Base-by-base conservation (phyloP, 2,888 invertebrate species). In the Acanthosepion pharaonis region DNA sequence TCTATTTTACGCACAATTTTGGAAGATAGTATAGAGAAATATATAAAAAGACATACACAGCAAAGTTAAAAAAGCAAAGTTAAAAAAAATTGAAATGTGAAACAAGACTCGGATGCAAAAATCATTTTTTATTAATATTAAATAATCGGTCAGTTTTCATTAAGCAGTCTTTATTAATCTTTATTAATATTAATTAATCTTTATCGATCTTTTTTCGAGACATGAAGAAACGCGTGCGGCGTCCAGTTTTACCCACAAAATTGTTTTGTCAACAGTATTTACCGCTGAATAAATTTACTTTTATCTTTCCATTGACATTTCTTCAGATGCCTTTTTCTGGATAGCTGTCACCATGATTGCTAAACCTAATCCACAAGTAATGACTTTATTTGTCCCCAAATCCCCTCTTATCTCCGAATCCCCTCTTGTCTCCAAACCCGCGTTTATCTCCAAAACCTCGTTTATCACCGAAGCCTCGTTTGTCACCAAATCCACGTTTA, bases 391-490 rank as follows among this genome's bases (percentile, higher is more conserved):
- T 95, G 91, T 95, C 95, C 5, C 94, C 94, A 91, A 95, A 95
- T 48, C 95, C 95, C 23, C 95, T 91, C 59, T 95, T 95, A 92
- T 95, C 95, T 18, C 94, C 95, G 49, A 95, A 95, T 49, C 95
- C 95, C 59, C 96, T 78, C 94, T 95, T 96, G 91, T 96, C 95
- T 18, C 94, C 96, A 94, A 95, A 95, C 1, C 95, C 95, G 18
- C 95, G 94, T 94, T 95, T 96, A 94, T 95, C 95, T 4, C 93
- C 95, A 91, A 95, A 95, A 0, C 94, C 95, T 49, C 95, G 42
- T 51, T 95, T 95, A 92, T 96, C 95, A 15, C 95, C 95, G 78
- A 95, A 95, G 0, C 95, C 95, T 91, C 95, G 94, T 93, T 95
- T 95, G 33, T 95, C 95, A 18, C 94, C 94, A 28, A 55, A 59